Base-by-base conservation (phyloP, 53 echinoderm and acorn worm species). In the Temnopleurus reevesii region DNA sequence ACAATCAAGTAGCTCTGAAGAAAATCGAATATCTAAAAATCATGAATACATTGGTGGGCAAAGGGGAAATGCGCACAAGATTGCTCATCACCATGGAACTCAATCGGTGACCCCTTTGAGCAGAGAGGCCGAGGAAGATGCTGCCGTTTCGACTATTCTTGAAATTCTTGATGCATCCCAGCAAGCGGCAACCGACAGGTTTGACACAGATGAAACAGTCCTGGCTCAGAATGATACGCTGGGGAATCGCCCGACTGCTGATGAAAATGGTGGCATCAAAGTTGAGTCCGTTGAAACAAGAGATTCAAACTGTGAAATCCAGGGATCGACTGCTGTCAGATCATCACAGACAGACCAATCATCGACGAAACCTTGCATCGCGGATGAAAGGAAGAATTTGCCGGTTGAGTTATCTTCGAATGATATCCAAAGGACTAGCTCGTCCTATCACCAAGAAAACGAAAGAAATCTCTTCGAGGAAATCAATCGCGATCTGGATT, bases 71-170 rank as follows among this genome's bases (percentile, higher is more conserved):
- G 8, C 71, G 41, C 36, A 19, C 7, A 9, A n/a, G 2, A 15
- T 2, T 38, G 38, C 4, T 4, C 5, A 3, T 38, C 36, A 0
- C 3, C 19, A 38, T 2, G 41, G 21, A 5, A 36, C 9, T 3
- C 36, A 18, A 38, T 3, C 28, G 1, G 9, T 33, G 27, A 26
- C 10, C 28, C 49, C 49, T 13, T 24, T 45, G 45, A 29, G 49
- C 49, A 77, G 66, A 66, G 33, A 51, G 38, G 29, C 45, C 0
- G 87, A 87, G 45, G 87, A 87, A 26, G 53, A 64, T 18, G 66
- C 23, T 30, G 87, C 87, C 19, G 71, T 66, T 5, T 64, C 66
- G 1, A 87, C 64, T 31, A 6, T 87, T 2, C 87, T 87, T 6
- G 87, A 87, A 51, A 30, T 87, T 8, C 71, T 87, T 7, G 53